Evolutionary conservation across 2,888 invertebrate genomes (phyloP).

Genomic region (Epinotia ramella): DNA sequence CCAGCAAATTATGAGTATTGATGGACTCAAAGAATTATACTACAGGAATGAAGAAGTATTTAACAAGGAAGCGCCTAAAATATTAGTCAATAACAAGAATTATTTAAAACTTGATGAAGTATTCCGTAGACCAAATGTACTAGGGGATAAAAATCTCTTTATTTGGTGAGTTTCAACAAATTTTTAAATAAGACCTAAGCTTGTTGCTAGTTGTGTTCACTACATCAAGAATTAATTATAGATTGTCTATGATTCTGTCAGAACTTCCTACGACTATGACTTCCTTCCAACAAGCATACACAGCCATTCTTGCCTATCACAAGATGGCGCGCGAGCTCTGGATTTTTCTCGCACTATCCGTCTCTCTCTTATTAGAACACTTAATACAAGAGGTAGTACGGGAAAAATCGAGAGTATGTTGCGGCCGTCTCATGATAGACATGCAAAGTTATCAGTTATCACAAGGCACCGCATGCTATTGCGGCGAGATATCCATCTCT

Average conservation of each 20-base stretch:
- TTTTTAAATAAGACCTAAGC: not conserved
- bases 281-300: not conserved
- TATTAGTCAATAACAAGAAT: constrained; percentile 75
- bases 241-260: not conserved
- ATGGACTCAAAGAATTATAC: constrained; percentile 85
- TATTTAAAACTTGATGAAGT: constrained; percentile 72
- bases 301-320: not conserved
- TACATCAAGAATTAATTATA: not conserved
- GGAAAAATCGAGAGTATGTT: too few relatives aligned
- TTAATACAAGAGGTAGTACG: too few relatives aligned
- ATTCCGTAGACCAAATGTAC: constrained; percentile 57
- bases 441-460: too few relatives aligned
- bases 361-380: too few relatives aligned
- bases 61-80: constrained; percentile 86
- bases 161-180: constrained; percentile 63
- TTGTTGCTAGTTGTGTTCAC: not conserved
- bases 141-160: constrained; percentile 61
- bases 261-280: not conserved
- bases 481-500: too few relatives aligned
- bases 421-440: too few relatives aligned
- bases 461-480: too few relatives aligned
- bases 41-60: constrained; percentile 85
- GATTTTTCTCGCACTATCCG: too few relatives aligned
- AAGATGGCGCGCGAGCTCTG: too few relatives aligned
- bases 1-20: constrained; percentile 82